Evolutionary conservation across 2,797 vertebrate genomes (phyloP), one percentile per base, ranked within the genome.

Genomic region (Lates japonicus): DNA sequence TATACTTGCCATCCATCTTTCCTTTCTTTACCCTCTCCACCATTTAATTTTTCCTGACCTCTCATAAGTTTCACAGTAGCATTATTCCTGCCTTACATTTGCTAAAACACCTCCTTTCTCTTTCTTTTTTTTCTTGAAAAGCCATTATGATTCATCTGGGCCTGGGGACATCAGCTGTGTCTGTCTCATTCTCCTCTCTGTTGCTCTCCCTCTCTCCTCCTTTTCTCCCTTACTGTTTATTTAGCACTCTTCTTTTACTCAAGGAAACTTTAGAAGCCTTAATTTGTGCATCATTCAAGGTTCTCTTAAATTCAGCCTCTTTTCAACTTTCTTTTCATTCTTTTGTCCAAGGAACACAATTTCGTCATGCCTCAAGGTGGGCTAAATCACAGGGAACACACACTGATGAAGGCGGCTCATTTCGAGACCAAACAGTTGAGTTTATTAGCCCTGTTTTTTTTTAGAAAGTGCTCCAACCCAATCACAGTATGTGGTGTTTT

Each of bases 111-210:
- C 52, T 60, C n/a, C n/a, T 61, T 44, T 58, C 51, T 39, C 44
- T 49, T 8, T 49, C 9, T 25, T 20, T 51, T 48, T 39, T 57
- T 60, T 39, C 70, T 65, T 84, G 68, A 88, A 76, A 88, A 86
- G 74, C 74, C 74, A 77, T 87, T 81, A 80, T 48, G 76, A 87
- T 70, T 90, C 64, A 88, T 83, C 84, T 79, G 76, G 77, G 84
- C 86, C 88, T 41, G 58, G 51, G 73, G 85, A 84, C 69, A 82
- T 91, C 62, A 72, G 75, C 73, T 70, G 70, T 76, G 69, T 76
- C 79, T 70, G 67, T 83, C 61, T 87, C 41, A 66, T 80, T 84
- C 81, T 46, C 78, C 77, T 73, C 63, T 77, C 61, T 72, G 48
- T 60, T 65, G 59, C 64, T 78, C 61, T 80, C 76, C 51, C 46